Conservation (phyloP, 2,113 vertebrate genomes). For the Chionis minor region DNA sequence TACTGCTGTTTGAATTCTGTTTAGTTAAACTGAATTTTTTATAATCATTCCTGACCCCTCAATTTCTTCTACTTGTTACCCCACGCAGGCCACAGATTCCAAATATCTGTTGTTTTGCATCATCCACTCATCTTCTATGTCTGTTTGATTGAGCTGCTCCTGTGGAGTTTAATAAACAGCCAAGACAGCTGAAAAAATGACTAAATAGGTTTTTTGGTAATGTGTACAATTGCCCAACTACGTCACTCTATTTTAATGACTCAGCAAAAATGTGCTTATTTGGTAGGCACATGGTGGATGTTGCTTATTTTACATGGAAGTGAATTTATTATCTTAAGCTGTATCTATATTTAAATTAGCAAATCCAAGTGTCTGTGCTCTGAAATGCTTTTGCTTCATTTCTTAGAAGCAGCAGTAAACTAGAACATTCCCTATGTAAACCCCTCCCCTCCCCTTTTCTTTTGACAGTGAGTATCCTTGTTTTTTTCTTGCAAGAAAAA, state of each 20-base stretch:
- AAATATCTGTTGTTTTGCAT: not conserved
- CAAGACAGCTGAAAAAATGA: not conserved
- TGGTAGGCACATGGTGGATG: not conserved
- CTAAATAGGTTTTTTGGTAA: not conserved
- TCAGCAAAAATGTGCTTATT: not conserved
- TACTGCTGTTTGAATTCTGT: not conserved
- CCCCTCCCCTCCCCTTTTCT: not conserved
- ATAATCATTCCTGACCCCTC: not conserved
- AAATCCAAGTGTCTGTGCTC: not conserved
- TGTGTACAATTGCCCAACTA: not conserved
- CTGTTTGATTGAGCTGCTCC: not conserved
- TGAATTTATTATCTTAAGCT: constrained; percentile 1
- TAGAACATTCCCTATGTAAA: not conserved
- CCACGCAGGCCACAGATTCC: not conserved
- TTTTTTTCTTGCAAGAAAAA: not conserved
- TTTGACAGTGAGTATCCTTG: not conserved
- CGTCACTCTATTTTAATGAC: not conserved
- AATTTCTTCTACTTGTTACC: not conserved
- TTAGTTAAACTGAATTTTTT: not conserved
- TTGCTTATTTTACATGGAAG: constrained; percentile 32
- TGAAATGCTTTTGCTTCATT: not conserved
- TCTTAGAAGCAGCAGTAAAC: not conserved
- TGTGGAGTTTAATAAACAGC: not conserved
- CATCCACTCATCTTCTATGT: not conserved
- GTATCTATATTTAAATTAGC: not conserved